Evolutionary conservation across 2,113 vertebrate species (phyloP).

Genomic region (Seriola dumerili): DNA sequence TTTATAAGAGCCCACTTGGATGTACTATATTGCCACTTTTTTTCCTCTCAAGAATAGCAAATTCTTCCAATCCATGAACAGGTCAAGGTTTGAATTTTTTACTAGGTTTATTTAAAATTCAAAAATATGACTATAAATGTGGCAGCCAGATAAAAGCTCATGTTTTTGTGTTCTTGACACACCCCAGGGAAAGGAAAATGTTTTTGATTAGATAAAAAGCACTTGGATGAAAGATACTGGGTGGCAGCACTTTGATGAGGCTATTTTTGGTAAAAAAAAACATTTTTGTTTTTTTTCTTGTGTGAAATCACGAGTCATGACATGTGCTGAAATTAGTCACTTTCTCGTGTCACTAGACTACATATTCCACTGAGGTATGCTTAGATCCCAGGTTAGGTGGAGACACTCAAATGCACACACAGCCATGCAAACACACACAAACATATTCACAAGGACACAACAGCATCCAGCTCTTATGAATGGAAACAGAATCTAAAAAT

Average conservation of each 20-base stretch:
- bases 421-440: constrained; percentile 29
- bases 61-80: constrained; percentile 16
- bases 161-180: background rate
- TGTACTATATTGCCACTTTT: constrained; percentile 4
- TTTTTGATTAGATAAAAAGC: constrained; percentile 22
- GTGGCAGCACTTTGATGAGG: constrained; percentile 15
- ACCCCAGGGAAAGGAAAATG: constrained; percentile 5
- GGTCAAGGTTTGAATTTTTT: constrained; percentile 37
- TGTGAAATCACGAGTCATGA: constrained; percentile 44
- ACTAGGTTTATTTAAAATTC: constrained; percentile 29
- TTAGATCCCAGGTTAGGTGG: constrained; percentile 44
- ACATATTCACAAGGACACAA: constrained; percentile 31
- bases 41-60: constrained; percentile 21
- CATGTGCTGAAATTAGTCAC: constrained; percentile 35
- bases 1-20: constrained; percentile 49
- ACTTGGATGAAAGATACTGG: background rate
- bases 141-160: constrained; percentile 30
- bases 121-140: background rate
- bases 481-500: constrained; percentile 64
- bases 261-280: constrained; percentile 41
- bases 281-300: background rate
- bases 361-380: constrained; percentile 25
- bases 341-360: constrained; percentile 26
- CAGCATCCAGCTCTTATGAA: constrained; percentile 49
- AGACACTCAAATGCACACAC: constrained; percentile 3